Percentiles rank a stretch among this genome's conserved stretches.
Evolutionary conservation across 2,888 invertebrate genomes (phyloP).

Genomic region (Drosophila setosimentum): DNA sequence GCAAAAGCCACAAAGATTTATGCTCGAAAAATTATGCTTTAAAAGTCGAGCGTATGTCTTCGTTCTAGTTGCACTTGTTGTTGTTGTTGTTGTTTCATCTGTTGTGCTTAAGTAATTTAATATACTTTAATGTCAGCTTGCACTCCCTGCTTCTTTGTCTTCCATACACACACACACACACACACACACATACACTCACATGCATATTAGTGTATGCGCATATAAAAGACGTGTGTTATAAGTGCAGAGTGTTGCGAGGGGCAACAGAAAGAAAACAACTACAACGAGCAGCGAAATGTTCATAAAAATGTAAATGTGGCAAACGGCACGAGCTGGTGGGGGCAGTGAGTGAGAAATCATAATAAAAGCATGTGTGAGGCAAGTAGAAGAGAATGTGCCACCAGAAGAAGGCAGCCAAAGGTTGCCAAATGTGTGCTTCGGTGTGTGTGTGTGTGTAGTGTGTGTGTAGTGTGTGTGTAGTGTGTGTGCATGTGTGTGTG

Average conservation of each 20-base stretch:
- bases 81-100: slow-evolving; percentile 21
- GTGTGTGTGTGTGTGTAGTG: slow-evolving; percentile 1
- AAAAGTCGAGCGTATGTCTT: slow-evolving; percentile 73
- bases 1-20: slow-evolving; percentile 75
- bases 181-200: slow-evolving; percentile 18
- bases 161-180: slow-evolving; percentile 7
- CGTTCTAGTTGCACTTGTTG: slow-evolving; percentile 25
- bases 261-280: slow-evolving; percentile 19
- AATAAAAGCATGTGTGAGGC: slow-evolving; percentile 48
- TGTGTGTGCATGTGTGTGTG: slow-evolving; percentile 10
- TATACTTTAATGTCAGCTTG: slow-evolving; percentile 70
- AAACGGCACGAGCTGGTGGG: slow-evolving; percentile 56
- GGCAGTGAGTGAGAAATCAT: slow-evolving; percentile 59
- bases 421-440: slow-evolving; percentile 45
- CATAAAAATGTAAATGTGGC: slow-evolving; percentile 77
- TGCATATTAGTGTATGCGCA: slow-evolving; percentile 77
- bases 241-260: slow-evolving; percentile 27
- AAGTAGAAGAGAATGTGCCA: slow-evolving; percentile 12
- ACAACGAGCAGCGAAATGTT: slow-evolving; percentile 69
- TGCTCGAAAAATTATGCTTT: slow-evolving; percentile 76
- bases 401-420: slow-evolving; percentile 49
- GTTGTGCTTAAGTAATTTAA: slow-evolving; percentile 74
- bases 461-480: slow-evolving; percentile 2
- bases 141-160: slow-evolving; percentile 30
- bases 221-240: slow-evolving; percentile 77